Conservation (phyloP, 2,888 invertebrate species). For the Cosmorhoe ocellata region DNA sequence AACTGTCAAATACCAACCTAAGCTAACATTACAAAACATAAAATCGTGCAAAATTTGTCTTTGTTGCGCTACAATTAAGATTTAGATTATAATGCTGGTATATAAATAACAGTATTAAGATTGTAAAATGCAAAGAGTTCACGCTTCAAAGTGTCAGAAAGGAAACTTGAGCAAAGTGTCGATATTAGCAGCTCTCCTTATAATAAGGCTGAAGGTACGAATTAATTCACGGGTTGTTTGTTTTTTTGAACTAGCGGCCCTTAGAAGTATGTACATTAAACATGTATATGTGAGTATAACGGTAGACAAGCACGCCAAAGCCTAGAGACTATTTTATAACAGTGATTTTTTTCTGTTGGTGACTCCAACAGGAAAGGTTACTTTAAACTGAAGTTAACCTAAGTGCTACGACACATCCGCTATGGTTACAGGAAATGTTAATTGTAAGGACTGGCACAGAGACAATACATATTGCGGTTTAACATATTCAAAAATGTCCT, state of each 20-base stretch:
- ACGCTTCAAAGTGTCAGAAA: slow-evolving; percentile 60
- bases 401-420: slow-evolving; percentile 16
- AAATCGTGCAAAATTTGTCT: slow-evolving; percentile 2
- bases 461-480: too few relatives aligned
- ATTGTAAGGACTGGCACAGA: slow-evolving; percentile 8
- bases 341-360: not conserved
- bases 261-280: too few relatives aligned
- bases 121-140: slow-evolving; percentile 43
- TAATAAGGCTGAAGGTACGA: slow-evolving; percentile 53
- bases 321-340: too few relatives aligned
- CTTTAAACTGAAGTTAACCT: slow-evolving; percentile 18
- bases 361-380: slow-evolving; percentile 15
- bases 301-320: too few relatives aligned
- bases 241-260: slow-evolving; percentile 47
- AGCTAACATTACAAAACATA: not conserved
- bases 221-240: slow-evolving; percentile 55
- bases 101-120: not conserved
- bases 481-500: too few relatives aligned
- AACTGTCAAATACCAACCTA: slow-evolving; percentile 41
- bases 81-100: not conserved
- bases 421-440: slow-evolving; percentile 23
- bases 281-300: too few relatives aligned
- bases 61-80: slow-evolving; percentile 18
- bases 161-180: slow-evolving; percentile 53
- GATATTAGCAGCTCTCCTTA: slow-evolving; percentile 56